phyloP scores from a whole-genome alignment of 2,113 vertebrate species.

The Noturus placidus region DNA sequence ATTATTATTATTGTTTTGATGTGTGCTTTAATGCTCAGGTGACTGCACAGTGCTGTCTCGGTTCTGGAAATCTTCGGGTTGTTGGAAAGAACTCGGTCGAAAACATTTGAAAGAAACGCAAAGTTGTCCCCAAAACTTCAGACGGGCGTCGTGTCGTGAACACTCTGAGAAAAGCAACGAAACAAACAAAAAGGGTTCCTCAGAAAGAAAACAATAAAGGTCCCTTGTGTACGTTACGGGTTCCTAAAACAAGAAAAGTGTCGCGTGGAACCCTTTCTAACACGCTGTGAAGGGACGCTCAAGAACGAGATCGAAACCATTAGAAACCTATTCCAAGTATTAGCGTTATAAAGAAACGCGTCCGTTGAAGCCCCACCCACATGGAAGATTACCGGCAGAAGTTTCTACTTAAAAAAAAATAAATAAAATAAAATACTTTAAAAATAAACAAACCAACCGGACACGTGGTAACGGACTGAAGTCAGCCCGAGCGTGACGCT shows the following conservation, averaged over 20 bases:
- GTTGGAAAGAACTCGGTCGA: neutral
- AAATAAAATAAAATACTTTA: too few relatives aligned
- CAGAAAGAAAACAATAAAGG: too few relatives aligned
- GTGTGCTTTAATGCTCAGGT: neutral
- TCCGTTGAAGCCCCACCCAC: slow-evolving; percentile 3
- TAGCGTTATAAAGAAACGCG: neutral
- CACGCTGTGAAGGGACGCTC: neutral
- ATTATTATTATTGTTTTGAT: neutral
- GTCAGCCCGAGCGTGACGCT: neutral
- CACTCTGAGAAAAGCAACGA: neutral
- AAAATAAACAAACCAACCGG: neutral
- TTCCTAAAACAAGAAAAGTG: neutral
- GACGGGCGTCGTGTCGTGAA: neutral
- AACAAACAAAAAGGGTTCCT: neutral
- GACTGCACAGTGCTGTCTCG: neutral
- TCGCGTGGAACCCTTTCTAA: neutral
- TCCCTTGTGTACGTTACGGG: neutral
- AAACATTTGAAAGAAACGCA: neutral
- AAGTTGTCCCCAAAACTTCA: slow-evolving; percentile 6
- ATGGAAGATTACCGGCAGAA: neutral
- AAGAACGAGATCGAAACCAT: neutral
- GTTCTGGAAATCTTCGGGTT: neutral
- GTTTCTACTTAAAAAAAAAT: neutral
- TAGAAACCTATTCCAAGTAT: neutral
- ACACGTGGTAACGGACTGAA: neutral